phyloP scores from a whole-genome alignment of 2,888 invertebrate species.

The Byasa hedistus region DNA sequence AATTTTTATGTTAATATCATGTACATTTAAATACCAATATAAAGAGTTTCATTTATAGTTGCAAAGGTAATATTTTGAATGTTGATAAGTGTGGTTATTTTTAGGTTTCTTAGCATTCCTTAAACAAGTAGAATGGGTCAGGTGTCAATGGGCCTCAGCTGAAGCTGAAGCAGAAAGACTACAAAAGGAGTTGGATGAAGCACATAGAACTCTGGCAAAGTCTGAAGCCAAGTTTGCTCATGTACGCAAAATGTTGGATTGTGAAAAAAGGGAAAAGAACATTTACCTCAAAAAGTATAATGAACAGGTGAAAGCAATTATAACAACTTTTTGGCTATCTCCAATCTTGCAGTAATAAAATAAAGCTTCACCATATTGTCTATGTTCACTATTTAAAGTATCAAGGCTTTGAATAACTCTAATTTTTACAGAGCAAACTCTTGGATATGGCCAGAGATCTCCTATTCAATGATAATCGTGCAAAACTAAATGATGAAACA shows the following conservation, averaged over 20 bases:
- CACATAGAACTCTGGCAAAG: conserved; percentile 85
- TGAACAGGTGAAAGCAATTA: conserved; percentile 80
- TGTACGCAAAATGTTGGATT: conserved; percentile 88
- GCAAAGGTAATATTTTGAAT: too few species aligned
- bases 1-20: too few species aligned
- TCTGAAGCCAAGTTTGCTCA: conserved; percentile 90
- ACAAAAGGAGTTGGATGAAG: conserved; percentile 84
- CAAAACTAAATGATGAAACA: conserved; percentile 88
- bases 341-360: too few species aligned
- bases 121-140: conserved; percentile 85
- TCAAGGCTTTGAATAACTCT: not conserved
- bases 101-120: conserved; percentile 87
- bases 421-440: conserved; percentile 82
- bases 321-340: too few species aligned
- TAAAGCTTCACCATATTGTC: too few species aligned
- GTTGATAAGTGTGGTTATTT: conserved; percentile 13
- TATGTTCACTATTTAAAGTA: too few species aligned
- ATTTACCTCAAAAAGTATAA: conserved; percentile 86
- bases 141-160: conserved; percentile 84
- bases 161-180: conserved; percentile 87
- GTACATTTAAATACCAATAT: too few species aligned
- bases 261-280: conserved; percentile 86
- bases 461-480: conserved; percentile 84
- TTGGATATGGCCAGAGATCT: conserved; percentile 86
- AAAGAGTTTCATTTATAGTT: too few species aligned